Evolutionary conservation across 2,888 invertebrate species (phyloP).

Genomic region (Leuctra nigra): DNA sequence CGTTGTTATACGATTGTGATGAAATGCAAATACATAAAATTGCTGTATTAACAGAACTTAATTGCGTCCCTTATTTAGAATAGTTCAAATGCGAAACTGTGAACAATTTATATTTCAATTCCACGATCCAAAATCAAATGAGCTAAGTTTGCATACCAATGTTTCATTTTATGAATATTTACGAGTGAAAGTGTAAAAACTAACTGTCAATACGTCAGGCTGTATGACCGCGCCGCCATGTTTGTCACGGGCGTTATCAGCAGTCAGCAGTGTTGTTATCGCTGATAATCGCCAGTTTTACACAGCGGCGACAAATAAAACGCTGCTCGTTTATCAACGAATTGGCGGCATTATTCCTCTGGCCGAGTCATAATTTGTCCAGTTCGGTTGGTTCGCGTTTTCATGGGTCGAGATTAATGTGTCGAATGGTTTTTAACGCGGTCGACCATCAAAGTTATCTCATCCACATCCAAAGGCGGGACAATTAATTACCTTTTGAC

Average conservation of each 20-base stretch:
- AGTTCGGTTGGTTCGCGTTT: conserved; percentile 10
- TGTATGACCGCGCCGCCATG: no score
- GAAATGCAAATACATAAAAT: no score
- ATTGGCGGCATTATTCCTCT: conserved; percentile 6
- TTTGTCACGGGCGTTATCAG: background rate
- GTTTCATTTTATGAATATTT: no score
- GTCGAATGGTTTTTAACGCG: conserved; percentile 6
- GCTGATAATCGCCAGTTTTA: background rate
- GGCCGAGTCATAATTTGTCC: conserved; percentile 3
- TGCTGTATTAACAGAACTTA: no score
- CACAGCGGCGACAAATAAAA: conserved; percentile 5
- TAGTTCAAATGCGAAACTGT: no score
- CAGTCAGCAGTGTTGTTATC: background rate
- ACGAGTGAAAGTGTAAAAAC: no score
- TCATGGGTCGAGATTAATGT: conserved; percentile 9
- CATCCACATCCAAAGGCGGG: conserved; percentile 9
- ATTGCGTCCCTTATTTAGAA: no score
- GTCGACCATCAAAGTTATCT: conserved; percentile 9
- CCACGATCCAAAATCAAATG: no score
- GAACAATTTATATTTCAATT: no score
- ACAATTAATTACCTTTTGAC: conserved; percentile 12
- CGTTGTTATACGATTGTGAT: no score
- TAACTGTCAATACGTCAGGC: no score
- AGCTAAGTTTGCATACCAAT: no score
- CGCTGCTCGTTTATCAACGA: conserved; percentile 3